phyloP scores from a whole-genome alignment of 2,888 invertebrate species.

The Ariolimax columbianus region DNA sequence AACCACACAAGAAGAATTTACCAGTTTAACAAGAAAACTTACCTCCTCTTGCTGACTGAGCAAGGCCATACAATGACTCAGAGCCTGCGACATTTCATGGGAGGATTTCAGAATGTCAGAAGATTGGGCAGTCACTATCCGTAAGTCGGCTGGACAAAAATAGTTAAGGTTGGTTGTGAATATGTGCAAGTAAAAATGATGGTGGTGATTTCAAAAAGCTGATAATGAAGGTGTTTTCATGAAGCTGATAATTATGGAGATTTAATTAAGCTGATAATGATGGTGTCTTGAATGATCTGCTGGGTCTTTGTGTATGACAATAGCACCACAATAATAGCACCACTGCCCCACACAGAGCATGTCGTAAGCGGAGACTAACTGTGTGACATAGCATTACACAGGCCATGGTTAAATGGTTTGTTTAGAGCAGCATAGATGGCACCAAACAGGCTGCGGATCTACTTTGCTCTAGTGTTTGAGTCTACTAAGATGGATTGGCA shows the following conservation, averaged over 20 bases:
- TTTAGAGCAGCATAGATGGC: too few relatives aligned
- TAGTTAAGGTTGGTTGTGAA: not conserved
- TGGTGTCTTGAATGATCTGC: too few relatives aligned
- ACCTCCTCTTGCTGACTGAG: conserved; percentile 84
- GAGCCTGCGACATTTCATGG: conserved; percentile 81
- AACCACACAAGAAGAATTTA: not conserved
- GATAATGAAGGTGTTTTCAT: not conserved
- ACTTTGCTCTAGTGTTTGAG: too few relatives aligned
- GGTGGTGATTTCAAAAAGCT: not conserved
- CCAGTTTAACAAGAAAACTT: conserved; percentile 63
- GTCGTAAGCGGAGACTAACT: too few relatives aligned
- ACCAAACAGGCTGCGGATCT: too few relatives aligned
- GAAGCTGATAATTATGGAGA: not conserved
- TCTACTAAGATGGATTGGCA: too few relatives aligned
- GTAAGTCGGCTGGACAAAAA: conserved; percentile 47
- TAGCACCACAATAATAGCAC: too few relatives aligned
- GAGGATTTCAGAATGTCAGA: conserved; percentile 81
- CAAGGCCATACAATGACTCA: conserved; percentile 84
- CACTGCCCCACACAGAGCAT: too few relatives aligned
- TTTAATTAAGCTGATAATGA: too few relatives aligned
- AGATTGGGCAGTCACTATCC: conserved; percentile 41
- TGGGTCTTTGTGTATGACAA: too few relatives aligned
- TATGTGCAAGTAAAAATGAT: not conserved
- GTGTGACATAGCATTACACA: too few relatives aligned
- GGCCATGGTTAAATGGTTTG: too few relatives aligned